Conservation (phyloP, 1,140 invertebrate genomes). For the Hylaeus volcanicus region DNA sequence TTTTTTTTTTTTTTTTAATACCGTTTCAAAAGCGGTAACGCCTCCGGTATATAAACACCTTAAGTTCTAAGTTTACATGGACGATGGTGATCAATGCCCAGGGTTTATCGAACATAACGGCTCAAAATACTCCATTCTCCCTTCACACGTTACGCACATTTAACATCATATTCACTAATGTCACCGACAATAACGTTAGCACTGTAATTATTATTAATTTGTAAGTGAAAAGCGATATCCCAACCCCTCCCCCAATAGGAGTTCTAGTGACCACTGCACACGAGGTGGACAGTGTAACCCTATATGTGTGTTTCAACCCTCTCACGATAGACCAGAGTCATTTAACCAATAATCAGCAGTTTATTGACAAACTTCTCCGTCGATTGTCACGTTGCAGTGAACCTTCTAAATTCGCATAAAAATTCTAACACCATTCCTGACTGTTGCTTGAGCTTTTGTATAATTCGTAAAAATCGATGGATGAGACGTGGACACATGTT, state of each 20-base stretch:
- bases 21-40: constrained; percentile 20
- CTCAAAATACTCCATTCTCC: constrained; percentile 49
- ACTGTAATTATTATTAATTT: constrained; percentile 28
- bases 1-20: neutral
- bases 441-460: neutral
- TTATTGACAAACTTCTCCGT: constrained; percentile 43
- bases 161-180: constrained; percentile 56
- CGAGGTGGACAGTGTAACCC: constrained; percentile 6
- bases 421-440: neutral
- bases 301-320: constrained; percentile 38
- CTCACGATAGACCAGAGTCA: constrained; percentile 35
- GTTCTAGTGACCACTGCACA: constrained; percentile 5
- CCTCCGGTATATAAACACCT: constrained; percentile 43
- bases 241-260: neutral
- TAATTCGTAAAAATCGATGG: neutral
- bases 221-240: neutral
- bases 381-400: constrained; percentile 53
- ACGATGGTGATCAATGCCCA: constrained; percentile 69
- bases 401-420: too few relatives aligned
- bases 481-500: too few relatives aligned
- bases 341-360: constrained; percentile 34
- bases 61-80: constrained; percentile 48
- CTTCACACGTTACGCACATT: constrained; percentile 53
- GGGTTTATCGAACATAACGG: constrained; percentile 69
- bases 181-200: constrained; percentile 56